A percentile compares a stretch with the other conserved stretches of the same genome.
These are phyloP conservation scores for Lumbricus terrestris DNA, from an alignment of 2,888 invertebrate species.

Conservation along the genomic window DNA sequence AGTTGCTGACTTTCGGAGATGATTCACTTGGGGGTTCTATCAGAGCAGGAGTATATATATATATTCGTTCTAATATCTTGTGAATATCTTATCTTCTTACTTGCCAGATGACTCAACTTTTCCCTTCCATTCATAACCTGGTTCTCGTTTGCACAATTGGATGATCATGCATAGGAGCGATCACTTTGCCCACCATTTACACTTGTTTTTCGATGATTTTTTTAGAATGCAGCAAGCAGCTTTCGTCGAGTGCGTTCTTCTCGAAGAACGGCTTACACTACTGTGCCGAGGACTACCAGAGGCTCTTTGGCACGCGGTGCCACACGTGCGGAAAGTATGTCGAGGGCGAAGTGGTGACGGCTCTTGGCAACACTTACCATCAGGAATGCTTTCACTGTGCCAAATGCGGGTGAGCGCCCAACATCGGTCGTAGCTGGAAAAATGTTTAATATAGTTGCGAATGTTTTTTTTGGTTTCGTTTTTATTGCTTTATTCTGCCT, in stretches of 20 bases:
- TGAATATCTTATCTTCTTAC: too few species aligned
- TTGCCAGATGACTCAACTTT: too few species aligned
- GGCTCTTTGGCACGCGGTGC: slow-evolving; percentile 27
- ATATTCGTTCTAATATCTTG: too few species aligned
- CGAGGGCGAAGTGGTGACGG: slow-evolving; percentile 30
- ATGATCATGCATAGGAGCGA: too few species aligned
- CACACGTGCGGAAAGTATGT: slow-evolving; percentile 26
- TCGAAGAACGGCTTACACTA: slow-evolving; percentile 28
- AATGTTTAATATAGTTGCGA: not conserved
- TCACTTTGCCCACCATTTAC: not conserved
- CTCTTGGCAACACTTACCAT: slow-evolving; percentile 31
- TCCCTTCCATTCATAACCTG: too few species aligned
- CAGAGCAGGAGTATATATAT: too few species aligned
- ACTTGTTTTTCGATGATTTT: not conserved
- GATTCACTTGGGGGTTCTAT: too few species aligned
- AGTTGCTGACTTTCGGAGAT: too few species aligned
- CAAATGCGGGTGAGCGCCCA: slow-evolving; percentile 25
- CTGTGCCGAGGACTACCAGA: slow-evolving; percentile 30
- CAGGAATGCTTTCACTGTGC: slow-evolving; percentile 29
- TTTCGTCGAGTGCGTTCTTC: slow-evolving; percentile 28
- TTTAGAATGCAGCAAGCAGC: slow-evolving; percentile 29
- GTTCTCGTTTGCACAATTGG: too few species aligned
- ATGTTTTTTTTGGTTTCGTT: not conserved
- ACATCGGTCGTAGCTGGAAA: not conserved
- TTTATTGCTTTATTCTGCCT: not conserved